Percentiles rank a stretch among this genome's conserved stretches.
These are phyloP conservation scores for Xanthorhoe designata DNA, from an alignment of 2,888 invertebrate genomes.

Conservation along the genomic window DNA sequence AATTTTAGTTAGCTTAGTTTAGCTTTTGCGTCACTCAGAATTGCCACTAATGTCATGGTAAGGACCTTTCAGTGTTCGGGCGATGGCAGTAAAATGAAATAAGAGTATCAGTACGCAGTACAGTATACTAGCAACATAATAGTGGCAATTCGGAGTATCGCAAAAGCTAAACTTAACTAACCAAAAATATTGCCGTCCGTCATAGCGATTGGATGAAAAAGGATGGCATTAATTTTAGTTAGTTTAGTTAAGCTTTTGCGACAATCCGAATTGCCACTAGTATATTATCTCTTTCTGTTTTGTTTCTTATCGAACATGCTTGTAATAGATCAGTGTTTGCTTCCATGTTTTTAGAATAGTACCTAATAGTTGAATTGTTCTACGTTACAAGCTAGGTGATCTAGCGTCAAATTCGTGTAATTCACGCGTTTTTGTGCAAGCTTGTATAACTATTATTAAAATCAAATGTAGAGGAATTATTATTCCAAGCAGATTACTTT, in stretches of 20 bases:
- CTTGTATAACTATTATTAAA: neutral
- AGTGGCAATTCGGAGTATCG: too few species aligned
- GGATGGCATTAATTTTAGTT: too few species aligned
- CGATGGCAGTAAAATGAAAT: neutral
- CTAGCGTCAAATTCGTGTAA: neutral
- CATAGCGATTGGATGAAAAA: too few species aligned
- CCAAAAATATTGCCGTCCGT: too few species aligned
- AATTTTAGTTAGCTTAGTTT: too few species aligned
- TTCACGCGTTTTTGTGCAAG: neutral
- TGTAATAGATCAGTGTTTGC: neutral
- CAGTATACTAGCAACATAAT: neutral
- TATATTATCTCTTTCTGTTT: neutral
- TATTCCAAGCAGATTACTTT: neutral
- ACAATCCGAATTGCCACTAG: too few species aligned
- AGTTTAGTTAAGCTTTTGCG: too few species aligned
- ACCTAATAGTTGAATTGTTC: neutral
- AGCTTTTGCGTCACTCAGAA: too few species aligned
- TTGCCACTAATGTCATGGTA: too few species aligned
- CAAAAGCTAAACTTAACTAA: too few species aligned
- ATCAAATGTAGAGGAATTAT: too few species aligned
- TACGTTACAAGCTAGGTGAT: neutral
- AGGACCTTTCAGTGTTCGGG: too few species aligned
- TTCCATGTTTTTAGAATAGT: neutral
- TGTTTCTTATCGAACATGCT: neutral
- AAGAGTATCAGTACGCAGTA: neutral